Conservation (phyloP, 2,113 vertebrate genomes). For the Cyanoramphus novaezelandiae region DNA sequence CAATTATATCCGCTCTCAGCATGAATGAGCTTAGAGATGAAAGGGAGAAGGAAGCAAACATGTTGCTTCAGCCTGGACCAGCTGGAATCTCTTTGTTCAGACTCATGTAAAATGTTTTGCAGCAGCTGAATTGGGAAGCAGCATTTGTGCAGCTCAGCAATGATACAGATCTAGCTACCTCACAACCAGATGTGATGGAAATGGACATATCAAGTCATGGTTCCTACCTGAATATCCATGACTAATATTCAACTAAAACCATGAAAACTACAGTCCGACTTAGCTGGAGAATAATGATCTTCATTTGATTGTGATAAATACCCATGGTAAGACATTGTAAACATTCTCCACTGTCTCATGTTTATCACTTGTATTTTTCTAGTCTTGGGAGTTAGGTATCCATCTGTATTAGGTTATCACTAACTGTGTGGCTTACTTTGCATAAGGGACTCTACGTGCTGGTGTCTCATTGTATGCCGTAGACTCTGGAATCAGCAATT, state of each 20-base stretch:
- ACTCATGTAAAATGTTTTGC: constrained; percentile 61
- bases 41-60: constrained; percentile 67
- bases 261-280: not conserved
- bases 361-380: not conserved
- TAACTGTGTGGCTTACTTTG: not conserved
- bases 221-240: not conserved
- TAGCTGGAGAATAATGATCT: not conserved
- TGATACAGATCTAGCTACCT: constrained; percentile 19
- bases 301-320: not conserved
- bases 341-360: not conserved
- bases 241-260: not conserved
- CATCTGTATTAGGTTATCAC: not conserved
- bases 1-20: constrained; percentile 66
- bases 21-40: constrained; percentile 67
- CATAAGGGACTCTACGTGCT: not conserved
- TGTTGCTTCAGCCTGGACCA: constrained; percentile 67
- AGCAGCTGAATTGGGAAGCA: constrained; percentile 52
- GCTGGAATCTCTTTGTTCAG: constrained; percentile 68
- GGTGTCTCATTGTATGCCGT: not conserved
- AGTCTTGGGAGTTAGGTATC: not conserved
- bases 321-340: not conserved
- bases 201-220: not conserved
- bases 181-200: constrained; percentile 32
- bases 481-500: not conserved
- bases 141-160: constrained; percentile 14